Evolutionary conservation across 2,113 vertebrate genomes (phyloP), one percentile per base, ranked within the genome.

Genomic region (Python bivittatus): DNA sequence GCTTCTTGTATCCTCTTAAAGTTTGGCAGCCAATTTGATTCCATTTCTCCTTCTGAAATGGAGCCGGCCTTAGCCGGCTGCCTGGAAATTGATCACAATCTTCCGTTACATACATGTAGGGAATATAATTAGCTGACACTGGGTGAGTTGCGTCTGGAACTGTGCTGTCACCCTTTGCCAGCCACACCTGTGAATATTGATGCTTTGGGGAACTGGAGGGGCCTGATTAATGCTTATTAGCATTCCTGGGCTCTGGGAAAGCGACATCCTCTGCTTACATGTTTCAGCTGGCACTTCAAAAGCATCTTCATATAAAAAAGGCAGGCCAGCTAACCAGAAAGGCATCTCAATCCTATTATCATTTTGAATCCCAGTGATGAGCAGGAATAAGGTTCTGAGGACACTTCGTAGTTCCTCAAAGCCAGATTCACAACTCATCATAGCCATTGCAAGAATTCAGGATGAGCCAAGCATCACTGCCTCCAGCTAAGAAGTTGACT

Each of bases 281-380:
- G 48, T 88, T 88, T 88, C 54, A 88, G 61, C 64, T 83, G 38
- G 53, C 61, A 88, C 10, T 58, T 92, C 53, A 83, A 33, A 87
- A 57, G 23, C 7, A 2, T 57, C 9, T 88, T 52, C 83, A 23
- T 27, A 38, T 57, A 12, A 54, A 88, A 88, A 79, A 56, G 84
- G 61, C 84, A 86, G 44, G 20, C n/a, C n/a, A 27, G 38, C 79
- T 61, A 52, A 57, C 27, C 15, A 58, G 79, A 44, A 91, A 85
- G 13, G 12, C 29, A 58, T 53, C 58, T 64, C 8, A 17, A n/a
- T 15, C 53, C 29, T 38, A 29, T 60, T 83, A 54, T 38, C 6
- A 91, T 92, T 57, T 53, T 54, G 48, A 91, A 44, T 15, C 11
- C 68, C 42, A 12, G 12, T 1, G 10, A 44, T 60, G 90, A 54